phyloP scores from a whole-genome alignment of 2,888 invertebrate species.

The Ornithoptera priamus region DNA sequence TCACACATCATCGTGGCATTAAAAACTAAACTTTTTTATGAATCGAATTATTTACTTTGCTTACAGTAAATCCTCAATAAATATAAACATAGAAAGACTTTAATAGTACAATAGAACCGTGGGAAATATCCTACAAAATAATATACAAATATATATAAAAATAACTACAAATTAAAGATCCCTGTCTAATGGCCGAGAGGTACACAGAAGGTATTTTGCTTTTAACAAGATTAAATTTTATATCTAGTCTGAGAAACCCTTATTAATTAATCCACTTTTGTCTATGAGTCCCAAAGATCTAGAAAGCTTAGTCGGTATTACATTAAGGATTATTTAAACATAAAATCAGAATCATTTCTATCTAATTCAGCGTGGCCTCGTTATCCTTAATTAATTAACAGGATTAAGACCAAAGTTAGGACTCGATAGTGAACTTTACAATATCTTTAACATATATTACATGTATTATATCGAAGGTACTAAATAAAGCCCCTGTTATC shows the following conservation, averaged over 20 bases:
- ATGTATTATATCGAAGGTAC: neutral
- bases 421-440: neutral
- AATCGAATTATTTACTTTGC: too few relatives aligned
- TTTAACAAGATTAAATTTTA: neutral
- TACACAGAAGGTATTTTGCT: too few relatives aligned
- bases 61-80: too few relatives aligned
- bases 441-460: neutral
- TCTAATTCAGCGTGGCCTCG: constrained; percentile 4
- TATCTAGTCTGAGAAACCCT: neutral
- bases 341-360: constrained; percentile 8
- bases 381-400: constrained; percentile 8
- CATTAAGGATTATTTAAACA: constrained; percentile 12
- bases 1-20: neutral
- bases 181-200: too few relatives aligned
- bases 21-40: neutral
- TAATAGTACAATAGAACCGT: too few relatives aligned
- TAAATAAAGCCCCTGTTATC: too few relatives aligned
- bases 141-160: too few relatives aligned
- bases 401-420: neutral
- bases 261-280: constrained; percentile 9
- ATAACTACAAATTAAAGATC: too few relatives aligned
- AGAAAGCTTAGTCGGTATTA: constrained; percentile 3
- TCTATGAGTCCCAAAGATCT: neutral
- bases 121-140: too few relatives aligned
- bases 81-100: too few relatives aligned